Base-by-base conservation (phyloP, 2,113 vertebrate genomes). In the Arothron firmamentum region DNA sequence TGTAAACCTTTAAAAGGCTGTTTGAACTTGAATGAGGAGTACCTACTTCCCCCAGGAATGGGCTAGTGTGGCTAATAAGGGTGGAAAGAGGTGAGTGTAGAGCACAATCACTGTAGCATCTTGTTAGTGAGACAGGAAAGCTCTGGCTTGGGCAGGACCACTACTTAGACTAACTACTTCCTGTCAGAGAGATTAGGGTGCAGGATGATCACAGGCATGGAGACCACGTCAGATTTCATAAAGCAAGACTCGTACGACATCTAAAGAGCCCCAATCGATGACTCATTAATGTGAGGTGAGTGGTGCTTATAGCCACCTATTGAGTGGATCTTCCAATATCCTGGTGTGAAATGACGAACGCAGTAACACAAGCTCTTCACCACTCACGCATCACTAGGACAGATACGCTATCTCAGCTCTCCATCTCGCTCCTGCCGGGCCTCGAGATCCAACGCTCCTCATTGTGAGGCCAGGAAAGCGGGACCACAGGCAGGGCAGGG, bases 141-240 rank as follows among this genome's bases (percentile, higher is more conserved):
- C 83, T 67, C 81, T 86, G 75, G 84, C 67, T 68, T 81, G 90
- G 91, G 90, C 86, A 82, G 88, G 89, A 88, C 87, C 85, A 15
- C 77, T 81, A 88, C 85, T 91, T 87, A 84, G 70, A 34, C 74
- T 88, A 92, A 92, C 88, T 89, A 90, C 89, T 92, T 92, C 91
- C 91, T 90, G 83, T 77, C 70, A 57, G 56, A 74, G 56, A 90
- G 88, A 90, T 91, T 87, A 87, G 79, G 86, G 54, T 72, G 56
- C 17, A 59, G 67, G 67, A 80, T 56, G 63, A 83, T 83, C 60
- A 65, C 59, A 56, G 43, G 41, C 75, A 68, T 58, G 65, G 59
- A 66, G 59, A 56, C 59, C 15, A 41, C 71, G 72, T 79, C 59
- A 76, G 67, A 72, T 65, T 79, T 79, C 55, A 31, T 59, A 48